Base-by-base conservation (phyloP, 2,888 invertebrate species). In the Sthenelais limicola region DNA sequence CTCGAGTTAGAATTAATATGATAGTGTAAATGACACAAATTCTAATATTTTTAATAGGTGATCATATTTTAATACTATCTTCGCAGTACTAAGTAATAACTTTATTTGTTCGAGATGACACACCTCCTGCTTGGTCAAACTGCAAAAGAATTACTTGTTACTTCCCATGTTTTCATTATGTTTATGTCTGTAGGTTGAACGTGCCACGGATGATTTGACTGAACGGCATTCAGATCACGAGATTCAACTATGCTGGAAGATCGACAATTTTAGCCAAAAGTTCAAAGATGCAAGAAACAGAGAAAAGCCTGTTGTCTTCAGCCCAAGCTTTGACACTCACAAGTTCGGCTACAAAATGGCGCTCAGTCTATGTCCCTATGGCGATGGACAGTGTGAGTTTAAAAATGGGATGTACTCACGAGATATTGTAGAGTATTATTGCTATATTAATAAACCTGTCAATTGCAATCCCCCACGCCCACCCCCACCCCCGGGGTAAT, bases 311-410 rank as follows among this genome's bases (percentile, higher is more conserved):
- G 47, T 71, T 35, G n/a, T 72, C 4, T 67, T 48, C 72, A 72
- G 72, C 52, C 72, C 72, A 28, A 35, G 43, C n/a, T 67, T 72
- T 28, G 51, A 43, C 4, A 72, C 72, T 18, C 72, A 72, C 35
- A 26, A 68, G 1, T 3, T 32, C 9, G 72, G 72, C 35, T 72
- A 72, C 30, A 43, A 52, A 28, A 43, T 72, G 33, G 62, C 66
- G 3, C 43, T 72, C 49, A 67, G 66, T 33, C 49, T 72, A 3
- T 72, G 72, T 54, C 72, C 72, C 5, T 32, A 52, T 26, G 72
- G 72, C 3, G 72, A 72, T 43, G 72, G 72, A 5, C 43, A 24
- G 24, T 51, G 70, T 70, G 47, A 38, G 70, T 48, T 18, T 51
- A 21, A 15, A 43, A 43, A 9, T 15, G 9, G 43, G 12, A 43